Base-by-base conservation (phyloP, 2,888 invertebrate species). In the Automeris io region DNA sequence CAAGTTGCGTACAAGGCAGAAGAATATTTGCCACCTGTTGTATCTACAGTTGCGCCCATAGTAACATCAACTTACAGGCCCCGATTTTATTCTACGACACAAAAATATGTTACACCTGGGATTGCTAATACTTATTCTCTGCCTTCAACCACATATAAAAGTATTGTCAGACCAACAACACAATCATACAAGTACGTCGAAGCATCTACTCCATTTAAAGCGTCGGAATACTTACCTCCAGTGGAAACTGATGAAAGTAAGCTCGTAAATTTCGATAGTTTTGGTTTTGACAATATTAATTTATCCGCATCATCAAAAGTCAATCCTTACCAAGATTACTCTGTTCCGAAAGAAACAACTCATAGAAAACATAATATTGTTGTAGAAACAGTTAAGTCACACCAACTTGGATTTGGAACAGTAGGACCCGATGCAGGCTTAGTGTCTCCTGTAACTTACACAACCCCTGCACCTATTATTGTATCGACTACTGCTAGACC, bases 341-440 rank as follows among this genome's bases (percentile, higher is more conserved):
- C 58, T 2, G 54, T 61, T 6, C 43, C 45, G 6, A 52, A 56
- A 6, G 49, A 51, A 18, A 58, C 74, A 1, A 43, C 63, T 2
- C 55, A 61, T 42, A 73, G 79, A 40, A 75, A 80, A 52, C 83
- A 78, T 42, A 83, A 86, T 33, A 65, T 85, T 34, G 82, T 85
- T 1, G 73, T 85, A 32, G 68, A 82, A 60, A 81, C 70, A 18
- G 76, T 80, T 0, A 87, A 81, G 51, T 75, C 81, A 1, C 66
- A 87, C 47, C 57, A 80, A 43, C 67, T 85, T 47, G 85, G 86
- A 5, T 86, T 83, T 40, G 82, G 82, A 31, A 78, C 85, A 2
- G 82, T 83, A 1, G 87, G 86, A 8, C 73, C 77, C 18, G 78
- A 87, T 46, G 86, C 83, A 25, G 85, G 86, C 4, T 57, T 87